Evolutionary conservation across 2,113 vertebrate genomes (phyloP).

Genomic region (Dipodomys ordii): DNA sequence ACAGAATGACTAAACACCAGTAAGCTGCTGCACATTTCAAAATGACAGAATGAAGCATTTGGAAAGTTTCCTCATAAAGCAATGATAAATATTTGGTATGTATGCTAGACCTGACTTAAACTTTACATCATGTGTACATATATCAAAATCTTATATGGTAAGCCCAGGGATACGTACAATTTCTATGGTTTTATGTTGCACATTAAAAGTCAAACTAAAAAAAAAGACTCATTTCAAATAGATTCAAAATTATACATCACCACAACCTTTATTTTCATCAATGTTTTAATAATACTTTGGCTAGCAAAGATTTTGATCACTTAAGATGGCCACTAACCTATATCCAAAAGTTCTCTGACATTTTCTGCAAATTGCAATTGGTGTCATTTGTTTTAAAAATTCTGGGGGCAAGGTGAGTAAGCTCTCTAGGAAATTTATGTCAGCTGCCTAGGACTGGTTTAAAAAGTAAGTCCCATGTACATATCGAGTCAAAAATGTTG

Average conservation of each 20-base stretch:
- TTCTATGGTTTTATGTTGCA: background rate
- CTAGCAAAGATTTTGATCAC: background rate
- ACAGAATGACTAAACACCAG: background rate
- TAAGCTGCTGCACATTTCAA: background rate
- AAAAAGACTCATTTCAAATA: background rate
- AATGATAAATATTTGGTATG: background rate
- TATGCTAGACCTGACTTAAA: background rate
- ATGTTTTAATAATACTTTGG: background rate
- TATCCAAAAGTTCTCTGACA: background rate
- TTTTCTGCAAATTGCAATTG: conserved; percentile 19
- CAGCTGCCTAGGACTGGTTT: background rate
- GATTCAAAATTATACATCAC: background rate
- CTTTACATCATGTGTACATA: background rate
- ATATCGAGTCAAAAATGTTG: background rate
- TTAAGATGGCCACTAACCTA: background rate
- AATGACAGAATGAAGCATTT: background rate
- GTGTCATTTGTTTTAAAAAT: background rate
- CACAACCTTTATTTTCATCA: background rate
- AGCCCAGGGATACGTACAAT: background rate
- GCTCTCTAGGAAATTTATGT: background rate
- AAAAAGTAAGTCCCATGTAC: background rate
- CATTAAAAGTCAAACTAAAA: background rate
- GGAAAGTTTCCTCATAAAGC: background rate
- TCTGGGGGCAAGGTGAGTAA: background rate
- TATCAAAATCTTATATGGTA: background rate